Base-by-base conservation (phyloP, 35 echinoderm and acorn worm species). In the Heliocidaris erythrogramma region DNA sequence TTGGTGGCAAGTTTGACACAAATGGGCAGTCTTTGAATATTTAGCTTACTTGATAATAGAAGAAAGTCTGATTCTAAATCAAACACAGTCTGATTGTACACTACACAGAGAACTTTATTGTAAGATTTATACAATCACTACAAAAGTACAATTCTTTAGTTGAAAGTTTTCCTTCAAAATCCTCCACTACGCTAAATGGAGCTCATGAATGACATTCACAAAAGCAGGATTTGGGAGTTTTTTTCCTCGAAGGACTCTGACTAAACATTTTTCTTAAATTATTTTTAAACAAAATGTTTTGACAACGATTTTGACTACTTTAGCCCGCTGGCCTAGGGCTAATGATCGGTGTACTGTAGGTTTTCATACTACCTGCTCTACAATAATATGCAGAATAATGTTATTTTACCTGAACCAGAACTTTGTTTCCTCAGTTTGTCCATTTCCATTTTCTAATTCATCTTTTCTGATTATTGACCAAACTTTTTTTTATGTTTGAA, bases 281-380 rank as follows among this genome's bases (percentile, higher is more conserved):
- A 78, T 78, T 78, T 69, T 78, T 78, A 78, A 78, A 78, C 65
- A 78, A 27, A 78, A 78, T 78, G 65, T 78, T 78, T 78, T 78
- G 65, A 78, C 65, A 78, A 78, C 65, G 65, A 78, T 78, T 56
- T 78, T 78, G 65, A 78, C 65, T 78, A 78, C 65, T 78, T 78
- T 78, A 78, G 65, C 18, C 65, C 8, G 18, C 14, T 4, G n/a
- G 65, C 65, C 65, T n/a, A 78, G 8, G 65, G 65, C 65, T n/a
- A 78, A 78, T 78, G 65, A 78, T 78, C 65, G 27, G 65, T n/a
- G 65, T 8, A 21, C 27, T 78, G 35, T 42, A 42, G 35, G 35
- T 42, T 42, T 42, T 42, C 35, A n/a, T 78, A 27, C 65, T 78
- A 78, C 65, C 65, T 78, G 65, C 21, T 56, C 52, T 56, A 10